Conservation (phyloP, 2,113 vertebrate genomes). For the Orthonyx spaldingii region DNA sequence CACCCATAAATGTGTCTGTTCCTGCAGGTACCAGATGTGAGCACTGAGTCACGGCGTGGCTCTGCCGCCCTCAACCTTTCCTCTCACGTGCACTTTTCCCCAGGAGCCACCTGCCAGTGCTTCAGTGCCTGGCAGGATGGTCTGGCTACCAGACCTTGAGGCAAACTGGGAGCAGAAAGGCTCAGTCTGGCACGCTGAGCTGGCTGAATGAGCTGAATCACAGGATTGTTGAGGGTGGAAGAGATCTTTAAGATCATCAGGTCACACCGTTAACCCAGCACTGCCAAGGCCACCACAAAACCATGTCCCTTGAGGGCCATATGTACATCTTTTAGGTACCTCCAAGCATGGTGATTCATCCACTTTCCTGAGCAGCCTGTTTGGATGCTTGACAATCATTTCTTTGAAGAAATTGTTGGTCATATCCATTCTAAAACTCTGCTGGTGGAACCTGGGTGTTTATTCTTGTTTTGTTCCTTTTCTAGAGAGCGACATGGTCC, state of each 20-base stretch:
- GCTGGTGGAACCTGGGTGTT: background rate
- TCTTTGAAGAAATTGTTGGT: background rate
- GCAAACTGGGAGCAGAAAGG: background rate
- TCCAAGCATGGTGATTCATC: background rate
- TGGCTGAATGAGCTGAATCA: background rate
- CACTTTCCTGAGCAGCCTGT: background rate
- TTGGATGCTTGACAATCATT: background rate
- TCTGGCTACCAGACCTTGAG: background rate
- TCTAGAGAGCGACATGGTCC: background rate
- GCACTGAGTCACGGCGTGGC: background rate
- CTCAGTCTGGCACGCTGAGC: background rate
- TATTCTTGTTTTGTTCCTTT: background rate
- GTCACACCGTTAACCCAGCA: fast-evolving
- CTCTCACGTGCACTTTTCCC: background rate
- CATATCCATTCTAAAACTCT: background rate
- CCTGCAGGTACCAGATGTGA: slow-evolving; percentile 29
- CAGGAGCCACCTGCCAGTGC: background rate
- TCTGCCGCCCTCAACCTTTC: background rate
- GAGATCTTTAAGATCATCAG: background rate
- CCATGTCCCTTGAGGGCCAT: background rate
- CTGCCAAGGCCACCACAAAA: background rate
- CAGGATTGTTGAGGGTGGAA: background rate
- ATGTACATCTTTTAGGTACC: background rate
- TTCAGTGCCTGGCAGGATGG: background rate
- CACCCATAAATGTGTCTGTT: slow-evolving; percentile 49